Percentiles rank a stretch among this genome's conserved stretches.
These are phyloP conservation scores for Stegophylla sp. DNA, from an alignment of 2,888 invertebrate species.

Conservation along the genomic window DNA sequence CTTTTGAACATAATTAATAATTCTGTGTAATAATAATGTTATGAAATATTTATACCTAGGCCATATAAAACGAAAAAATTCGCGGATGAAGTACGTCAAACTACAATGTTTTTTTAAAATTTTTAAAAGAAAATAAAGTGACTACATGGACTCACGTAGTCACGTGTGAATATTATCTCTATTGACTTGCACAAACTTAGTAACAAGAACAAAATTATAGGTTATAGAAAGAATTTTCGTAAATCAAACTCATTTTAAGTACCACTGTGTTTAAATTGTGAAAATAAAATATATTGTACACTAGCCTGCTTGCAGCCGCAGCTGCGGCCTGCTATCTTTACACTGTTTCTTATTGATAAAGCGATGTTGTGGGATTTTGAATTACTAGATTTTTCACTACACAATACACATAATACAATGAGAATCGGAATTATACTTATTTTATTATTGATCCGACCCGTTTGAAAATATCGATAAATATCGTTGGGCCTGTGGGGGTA, in stretches of 20 bases:
- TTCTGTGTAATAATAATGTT: too few species aligned
- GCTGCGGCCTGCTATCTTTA: background rate
- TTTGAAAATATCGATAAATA: background rate
- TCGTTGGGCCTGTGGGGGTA: too few species aligned
- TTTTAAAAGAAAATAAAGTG: too few species aligned
- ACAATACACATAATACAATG: background rate
- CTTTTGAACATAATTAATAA: conserved; percentile 31
- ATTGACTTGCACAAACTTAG: background rate
- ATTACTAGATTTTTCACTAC: background rate
- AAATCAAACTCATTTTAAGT: background rate
- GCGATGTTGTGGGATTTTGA: background rate
- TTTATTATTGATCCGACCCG: background rate
- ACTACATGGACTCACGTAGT: too few species aligned
- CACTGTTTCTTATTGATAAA: background rate
- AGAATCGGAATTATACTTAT: background rate
- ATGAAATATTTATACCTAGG: too few species aligned
- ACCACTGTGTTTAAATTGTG: background rate
- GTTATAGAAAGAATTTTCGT: background rate
- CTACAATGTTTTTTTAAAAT: too few species aligned
- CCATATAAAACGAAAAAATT: too few species aligned
- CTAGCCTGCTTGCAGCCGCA: background rate
- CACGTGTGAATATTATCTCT: too few species aligned
- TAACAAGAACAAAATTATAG: background rate
- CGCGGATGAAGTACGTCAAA: too few species aligned
- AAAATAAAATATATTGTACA: background rate